Conservation (phyloP, 2,888 invertebrate species). For the Hypena proboscidalis region DNA sequence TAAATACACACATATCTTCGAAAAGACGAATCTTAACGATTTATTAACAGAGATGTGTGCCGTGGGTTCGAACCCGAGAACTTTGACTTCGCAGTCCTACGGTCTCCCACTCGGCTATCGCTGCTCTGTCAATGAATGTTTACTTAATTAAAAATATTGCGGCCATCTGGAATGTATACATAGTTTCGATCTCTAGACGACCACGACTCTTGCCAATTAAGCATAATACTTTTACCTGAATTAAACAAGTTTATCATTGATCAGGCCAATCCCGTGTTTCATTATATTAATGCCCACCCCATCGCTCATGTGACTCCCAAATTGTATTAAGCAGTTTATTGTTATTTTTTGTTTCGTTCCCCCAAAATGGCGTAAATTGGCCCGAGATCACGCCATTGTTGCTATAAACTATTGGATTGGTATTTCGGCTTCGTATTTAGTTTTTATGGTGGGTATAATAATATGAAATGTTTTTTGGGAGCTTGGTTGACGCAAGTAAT, state of each 20-base stretch:
- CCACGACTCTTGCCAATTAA: conserved; percentile 6
- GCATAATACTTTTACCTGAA: conserved; percentile 31
- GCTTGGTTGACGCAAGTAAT: conserved; percentile 25
- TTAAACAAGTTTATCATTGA: conserved; percentile 60
- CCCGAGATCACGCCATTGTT: conserved; percentile 81
- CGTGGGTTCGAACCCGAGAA: too few species aligned
- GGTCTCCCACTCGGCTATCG: too few species aligned
- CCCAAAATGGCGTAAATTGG: conserved; percentile 82
- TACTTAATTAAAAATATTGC: too few species aligned
- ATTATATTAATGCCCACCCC: conserved; percentile 76
- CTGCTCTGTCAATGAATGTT: too few species aligned
- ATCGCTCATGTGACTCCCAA: conserved; percentile 77
- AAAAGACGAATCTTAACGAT: too few species aligned
- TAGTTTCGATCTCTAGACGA: conserved; percentile 1
- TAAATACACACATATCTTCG: too few species aligned
- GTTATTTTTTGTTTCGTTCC: conserved; percentile 80
- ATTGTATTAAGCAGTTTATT: conserved; percentile 84
- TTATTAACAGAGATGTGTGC: too few species aligned
- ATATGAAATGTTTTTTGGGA: conserved; percentile 31
- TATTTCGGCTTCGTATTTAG: conserved; percentile 60
- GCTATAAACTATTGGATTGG: conserved; percentile 80
- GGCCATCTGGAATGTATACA: too few species aligned
- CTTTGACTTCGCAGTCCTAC: too few species aligned
- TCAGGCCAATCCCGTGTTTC: conserved; percentile 67
- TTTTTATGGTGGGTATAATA: conserved; percentile 50